Conservation (phyloP, 2,797 vertebrate species). For the Myripristis murdjan region DNA sequence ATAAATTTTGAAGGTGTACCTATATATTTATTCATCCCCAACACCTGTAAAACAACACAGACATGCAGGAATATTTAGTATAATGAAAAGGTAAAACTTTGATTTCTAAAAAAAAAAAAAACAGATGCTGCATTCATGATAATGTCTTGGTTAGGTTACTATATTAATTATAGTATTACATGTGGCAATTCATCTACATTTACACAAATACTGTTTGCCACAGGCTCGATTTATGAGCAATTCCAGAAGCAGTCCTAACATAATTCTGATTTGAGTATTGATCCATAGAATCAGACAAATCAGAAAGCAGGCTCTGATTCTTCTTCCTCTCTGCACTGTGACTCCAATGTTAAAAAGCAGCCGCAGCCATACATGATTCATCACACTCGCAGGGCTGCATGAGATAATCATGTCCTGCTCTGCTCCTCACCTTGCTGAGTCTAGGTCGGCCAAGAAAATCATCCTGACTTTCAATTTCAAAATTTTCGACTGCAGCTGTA, state of each 20-base stretch:
- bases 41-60: background rate
- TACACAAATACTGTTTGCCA: background rate
- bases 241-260: constrained; percentile 2
- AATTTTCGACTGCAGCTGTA: constrained; percentile 48
- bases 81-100: background rate
- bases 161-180: background rate
- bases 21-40: background rate
- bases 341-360: constrained; percentile 32
- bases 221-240: background rate
- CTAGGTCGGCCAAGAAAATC: constrained; percentile 63
- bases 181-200: background rate
- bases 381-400: too few relatives aligned
- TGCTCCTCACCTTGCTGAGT: constrained; percentile 39
- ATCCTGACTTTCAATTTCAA: constrained; percentile 50
- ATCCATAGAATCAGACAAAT: background rate
- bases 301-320: constrained; percentile 5
- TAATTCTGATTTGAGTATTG: background rate
- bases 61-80: background rate
- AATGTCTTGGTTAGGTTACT: background rate
- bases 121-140: background rate
- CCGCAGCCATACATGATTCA: constrained; percentile 54
- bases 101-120: background rate
- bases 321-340: constrained; percentile 26
- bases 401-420: constrained; percentile 41
- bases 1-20: constrained; percentile 3